Conservation (phyloP, 2,113 vertebrate species). For the Nestor notabilis region DNA sequence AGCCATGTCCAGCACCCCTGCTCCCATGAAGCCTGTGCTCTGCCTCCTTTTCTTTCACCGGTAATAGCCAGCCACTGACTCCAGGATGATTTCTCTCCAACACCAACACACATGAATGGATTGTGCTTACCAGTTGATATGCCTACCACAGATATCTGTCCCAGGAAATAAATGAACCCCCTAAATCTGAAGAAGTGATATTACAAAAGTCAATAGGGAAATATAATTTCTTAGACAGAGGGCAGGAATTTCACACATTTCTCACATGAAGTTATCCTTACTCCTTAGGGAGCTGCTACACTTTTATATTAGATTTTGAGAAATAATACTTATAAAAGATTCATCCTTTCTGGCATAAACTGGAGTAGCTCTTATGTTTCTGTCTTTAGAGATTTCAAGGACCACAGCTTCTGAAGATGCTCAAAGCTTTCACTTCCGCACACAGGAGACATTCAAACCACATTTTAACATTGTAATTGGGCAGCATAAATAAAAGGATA, state of each 20-base stretch:
- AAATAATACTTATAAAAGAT: constrained; percentile 50
- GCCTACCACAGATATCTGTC: not conserved
- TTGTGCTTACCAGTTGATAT: rapidly evolving
- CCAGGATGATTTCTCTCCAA: rapidly evolving
- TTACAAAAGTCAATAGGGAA: constrained; percentile 37
- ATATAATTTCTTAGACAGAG: constrained; percentile 14
- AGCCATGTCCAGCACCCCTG: rapidly evolving
- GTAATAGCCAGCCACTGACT: not conserved
- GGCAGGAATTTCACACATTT: constrained; percentile 10
- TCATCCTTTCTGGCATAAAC: not conserved
- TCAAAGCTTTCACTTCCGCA: not conserved
- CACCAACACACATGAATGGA: not conserved
- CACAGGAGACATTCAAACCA: not conserved
- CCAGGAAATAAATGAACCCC: constrained; percentile 18
- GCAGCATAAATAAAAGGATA: not conserved
- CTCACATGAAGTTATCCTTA: constrained; percentile 16
- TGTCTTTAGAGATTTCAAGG: not conserved
- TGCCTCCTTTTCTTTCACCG: not conserved
- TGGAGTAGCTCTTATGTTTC: constrained; percentile 3
- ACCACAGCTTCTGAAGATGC: not conserved
- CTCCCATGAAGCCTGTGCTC: rapidly evolving
- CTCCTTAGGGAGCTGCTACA: not conserved
- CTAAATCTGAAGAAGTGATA: not conserved
- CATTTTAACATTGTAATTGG: not conserved
- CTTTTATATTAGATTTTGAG: constrained; percentile 57